These are phyloP conservation scores for Drosophila yooni DNA, from an alignment of 2,888 invertebrate genomes.

Conservation along the genomic window DNA sequence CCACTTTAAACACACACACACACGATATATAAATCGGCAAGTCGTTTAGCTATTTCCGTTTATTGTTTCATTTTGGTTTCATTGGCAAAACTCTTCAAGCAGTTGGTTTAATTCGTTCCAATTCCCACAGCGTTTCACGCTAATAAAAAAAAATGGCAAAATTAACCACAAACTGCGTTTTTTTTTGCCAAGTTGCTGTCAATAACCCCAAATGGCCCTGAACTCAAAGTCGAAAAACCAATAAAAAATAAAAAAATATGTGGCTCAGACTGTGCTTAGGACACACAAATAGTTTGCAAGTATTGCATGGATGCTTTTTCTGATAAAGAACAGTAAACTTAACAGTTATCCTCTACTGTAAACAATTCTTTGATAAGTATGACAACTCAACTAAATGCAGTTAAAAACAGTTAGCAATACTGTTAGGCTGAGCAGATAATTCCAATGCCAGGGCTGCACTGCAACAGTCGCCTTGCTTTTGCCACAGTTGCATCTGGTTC, in stretches of 20 bases:
- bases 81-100: slow-evolving; percentile 10
- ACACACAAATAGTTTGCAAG: not conserved
- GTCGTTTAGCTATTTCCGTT: slow-evolving; percentile 32
- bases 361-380: not conserved
- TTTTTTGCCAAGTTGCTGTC: slow-evolving; percentile 1
- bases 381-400: not conserved
- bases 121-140: slow-evolving; percentile 21
- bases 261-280: not conserved
- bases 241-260: not conserved
- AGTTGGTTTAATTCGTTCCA: slow-evolving; percentile 22
- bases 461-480: not conserved
- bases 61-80: slow-evolving; percentile 27
- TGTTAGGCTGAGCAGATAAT: not conserved
- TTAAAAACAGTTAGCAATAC: not conserved
- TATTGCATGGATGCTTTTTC: not conserved
- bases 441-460: not conserved
- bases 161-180: not conserved
- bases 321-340: not conserved
- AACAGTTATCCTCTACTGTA: not conserved
- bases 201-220: slow-evolving; percentile 12
- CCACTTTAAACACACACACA: slow-evolving; percentile 4
- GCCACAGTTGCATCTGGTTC: slow-evolving; percentile 10
- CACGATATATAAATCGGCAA: not conserved
- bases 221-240: slow-evolving; percentile 4
- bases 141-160: not conserved